phyloP scores from a whole-genome alignment of 1,140 invertebrate genomes.

The Ephestia elutella region DNA sequence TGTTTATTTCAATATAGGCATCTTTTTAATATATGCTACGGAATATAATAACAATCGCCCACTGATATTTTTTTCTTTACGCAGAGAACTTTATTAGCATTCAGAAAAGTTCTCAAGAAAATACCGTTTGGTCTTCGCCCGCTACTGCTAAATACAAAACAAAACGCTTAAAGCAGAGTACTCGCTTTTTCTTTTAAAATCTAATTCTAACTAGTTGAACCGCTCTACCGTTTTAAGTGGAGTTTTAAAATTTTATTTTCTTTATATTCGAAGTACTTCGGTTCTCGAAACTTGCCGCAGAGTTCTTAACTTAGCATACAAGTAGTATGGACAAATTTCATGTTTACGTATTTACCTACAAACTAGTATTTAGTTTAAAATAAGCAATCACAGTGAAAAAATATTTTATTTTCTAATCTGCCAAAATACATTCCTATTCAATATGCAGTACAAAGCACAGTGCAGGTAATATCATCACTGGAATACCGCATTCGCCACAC shows the following conservation, averaged over 20 bases:
- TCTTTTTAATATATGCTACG: too few species aligned
- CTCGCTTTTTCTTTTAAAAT: constrained; percentile 11
- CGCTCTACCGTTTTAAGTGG: neutral
- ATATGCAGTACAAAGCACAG: too few species aligned
- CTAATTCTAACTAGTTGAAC: constrained; percentile 10
- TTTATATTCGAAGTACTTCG: neutral
- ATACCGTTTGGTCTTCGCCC: constrained; percentile 24
- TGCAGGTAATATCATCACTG: too few species aligned
- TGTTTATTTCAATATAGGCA: too few species aligned
- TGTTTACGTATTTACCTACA: too few species aligned
- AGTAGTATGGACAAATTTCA: too few species aligned
- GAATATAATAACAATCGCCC: too few species aligned
- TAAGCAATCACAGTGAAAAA: too few species aligned
- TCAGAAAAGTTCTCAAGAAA: constrained; percentile 28
- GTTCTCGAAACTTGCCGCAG: neutral
- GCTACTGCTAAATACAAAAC: constrained; percentile 10
- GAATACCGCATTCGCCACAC: constrained; percentile 6
- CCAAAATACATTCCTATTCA: too few species aligned
- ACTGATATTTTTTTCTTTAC: too few species aligned
- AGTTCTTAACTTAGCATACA: neutral
- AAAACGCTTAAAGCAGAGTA: constrained; percentile 5
- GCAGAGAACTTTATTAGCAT: constrained; percentile 25
- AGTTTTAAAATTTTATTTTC: constrained; percentile 1
- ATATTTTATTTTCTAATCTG: neutral
- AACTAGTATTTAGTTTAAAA: too few species aligned